Evolutionary conservation across 2,113 vertebrate genomes (phyloP), one percentile per base, ranked within the genome.

Genomic region (Percina caprodes): DNA sequence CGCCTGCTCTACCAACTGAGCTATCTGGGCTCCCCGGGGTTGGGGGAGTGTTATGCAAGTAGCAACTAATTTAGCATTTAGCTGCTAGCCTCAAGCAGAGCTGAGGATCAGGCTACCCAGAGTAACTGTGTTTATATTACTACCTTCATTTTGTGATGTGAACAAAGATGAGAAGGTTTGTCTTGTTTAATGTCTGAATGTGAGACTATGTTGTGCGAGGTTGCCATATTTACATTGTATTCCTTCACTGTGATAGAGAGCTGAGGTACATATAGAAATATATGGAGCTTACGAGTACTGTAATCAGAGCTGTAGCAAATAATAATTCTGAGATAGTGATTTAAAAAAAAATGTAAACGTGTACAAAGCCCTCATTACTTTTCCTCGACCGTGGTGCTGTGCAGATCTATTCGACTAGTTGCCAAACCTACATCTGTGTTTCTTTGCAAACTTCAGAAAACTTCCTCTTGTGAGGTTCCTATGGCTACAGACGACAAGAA

Each of bases 401-500:
- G n/a, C 9, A 49, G 26, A n/a, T 14, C 39, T 42, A 33, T 39
- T 24, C 46, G 35, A 14, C 12, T 46, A 23, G 18, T 70, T 69
- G 13, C 3, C 13, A 55, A 56, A 72, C 14, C 33, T 74, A 59
- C 19, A 23, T 67, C 10, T 51, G 5, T 15, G 46, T 48, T 18
- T 39, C 12, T 18, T 60, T 45, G 4, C 4, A 69, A 70, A 69
- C 35, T 60, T 72, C 18, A 70, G 56, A 82, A 71, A 77, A 30
- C 68, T 55, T 72, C 58, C 73, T 14, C 42, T 71, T 7, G 30
- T 79, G 69, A 67, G 54, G 26, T 79, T 83, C n/a, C 19, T 52
- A 30, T 77, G 63, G 61, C 59, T 56, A 72, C 77, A 74, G 77
- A n/a, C 65, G 5, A 82, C 66, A 79, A 71, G 49, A 82, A 59